Base-by-base conservation (phyloP, 2,888 invertebrate species). In the Coenonympha glycerion region DNA sequence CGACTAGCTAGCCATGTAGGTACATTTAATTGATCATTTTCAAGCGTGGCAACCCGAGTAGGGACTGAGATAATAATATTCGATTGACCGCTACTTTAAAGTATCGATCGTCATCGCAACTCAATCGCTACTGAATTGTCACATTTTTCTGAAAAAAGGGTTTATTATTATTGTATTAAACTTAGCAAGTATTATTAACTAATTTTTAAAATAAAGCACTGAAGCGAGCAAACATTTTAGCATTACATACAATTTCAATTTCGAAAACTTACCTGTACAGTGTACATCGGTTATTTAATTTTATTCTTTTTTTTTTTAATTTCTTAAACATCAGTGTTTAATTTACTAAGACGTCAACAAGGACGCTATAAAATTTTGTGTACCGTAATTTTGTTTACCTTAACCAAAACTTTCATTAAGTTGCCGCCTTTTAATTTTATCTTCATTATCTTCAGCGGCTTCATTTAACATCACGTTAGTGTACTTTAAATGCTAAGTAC, bases 111-210 rank as follows among this genome's bases (percentile, higher is more conserved):
- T 76, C 73, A 79, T 76, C 77, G 78, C 77, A 69, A 49, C 16
- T 41, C 47, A 71, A 62, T 81, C 84, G 79, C 85, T 87, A 86
- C 86, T 85, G 75, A 78, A 78, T 70, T 87, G 86, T 86, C 86
- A 84, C 81, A n/a, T 53, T 47, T 48, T 58, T 72, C 73, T 79
- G 73, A 77, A 80, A 79, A 34, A 2, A 34, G 44, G 44, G 28
- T 50, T 8, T 47, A 52, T 55, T 48, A 13, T 2, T 13, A 6
- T 31, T 31, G 15, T 31, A 31, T 2, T 11, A 15, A 6, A 31
- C 5, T 8, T 15, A 15, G 31, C 6, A 13, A 2, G 15, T 13
- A 13, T 2, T 13, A 6, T 3, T 6, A 11, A 26, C 42, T 19
- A 42, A 4, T 31, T 47, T 45, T 22, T 39, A 56, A 31, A 36